A percentile compares a stretch with the other conserved stretches of the same genome.
Evolutionary conservation across 2,888 invertebrate genomes (phyloP).

Genomic region (Hedya salicella): DNA sequence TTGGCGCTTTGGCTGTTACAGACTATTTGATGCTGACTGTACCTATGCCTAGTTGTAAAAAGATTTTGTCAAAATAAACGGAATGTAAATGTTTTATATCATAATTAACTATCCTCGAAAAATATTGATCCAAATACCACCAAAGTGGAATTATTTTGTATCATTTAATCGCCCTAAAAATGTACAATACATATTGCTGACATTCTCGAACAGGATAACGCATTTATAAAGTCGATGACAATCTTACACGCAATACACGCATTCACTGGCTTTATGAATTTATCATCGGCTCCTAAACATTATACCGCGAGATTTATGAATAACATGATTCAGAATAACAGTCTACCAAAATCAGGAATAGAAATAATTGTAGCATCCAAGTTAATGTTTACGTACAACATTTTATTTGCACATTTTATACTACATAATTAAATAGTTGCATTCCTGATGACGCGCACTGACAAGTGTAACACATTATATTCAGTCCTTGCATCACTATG

Average conservation of each 20-base stretch:
- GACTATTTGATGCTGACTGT: too few species aligned
- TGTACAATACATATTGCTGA: conserved; percentile 81
- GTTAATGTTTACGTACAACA: conserved; percentile 77
- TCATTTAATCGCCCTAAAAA: conserved; percentile 84
- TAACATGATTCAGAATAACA: conserved; percentile 75
- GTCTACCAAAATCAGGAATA: conserved; percentile 80
- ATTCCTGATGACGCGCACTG: conserved; percentile 79
- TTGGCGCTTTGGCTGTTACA: too few species aligned
- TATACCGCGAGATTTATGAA: conserved; percentile 56
- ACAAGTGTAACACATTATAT: conserved; percentile 76
- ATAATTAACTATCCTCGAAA: background rate
- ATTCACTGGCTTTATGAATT: conserved; percentile 74
- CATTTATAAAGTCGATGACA: conserved; percentile 70
- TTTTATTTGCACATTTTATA: conserved; percentile 82
- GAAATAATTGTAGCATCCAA: conserved; percentile 76
- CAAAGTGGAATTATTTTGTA: conserved; percentile 64
- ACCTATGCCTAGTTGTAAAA: too few species aligned
- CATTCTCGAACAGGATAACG: conserved; percentile 74
- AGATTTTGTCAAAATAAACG: background rate
- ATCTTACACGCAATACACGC: conserved; percentile 74
- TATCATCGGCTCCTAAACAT: conserved; percentile 66
- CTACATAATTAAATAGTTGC: conserved; percentile 85
- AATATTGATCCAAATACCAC: conserved; percentile 18
- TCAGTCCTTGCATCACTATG: conserved; percentile 83
- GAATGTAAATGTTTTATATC: background rate